These are phyloP conservation scores for Andrena cerasifolii DNA, from an alignment of 1,140 invertebrate species.

Conservation along the genomic window DNA sequence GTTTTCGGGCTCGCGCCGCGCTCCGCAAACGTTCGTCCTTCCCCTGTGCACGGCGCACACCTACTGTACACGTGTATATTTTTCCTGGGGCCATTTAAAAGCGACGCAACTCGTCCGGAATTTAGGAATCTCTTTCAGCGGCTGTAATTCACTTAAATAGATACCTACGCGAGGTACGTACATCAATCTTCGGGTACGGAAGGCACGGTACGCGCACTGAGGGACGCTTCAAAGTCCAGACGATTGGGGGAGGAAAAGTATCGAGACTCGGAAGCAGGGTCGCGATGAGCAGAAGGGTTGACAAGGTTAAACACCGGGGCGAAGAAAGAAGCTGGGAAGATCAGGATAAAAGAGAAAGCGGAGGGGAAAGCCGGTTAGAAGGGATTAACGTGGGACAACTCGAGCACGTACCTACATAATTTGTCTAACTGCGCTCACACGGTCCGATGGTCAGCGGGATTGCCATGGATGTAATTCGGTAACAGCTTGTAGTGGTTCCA, in stretches of 20 bases:
- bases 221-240: not conserved
- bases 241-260: not conserved
- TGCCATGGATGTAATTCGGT: constrained; percentile 70
- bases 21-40: no score
- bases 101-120: no score
- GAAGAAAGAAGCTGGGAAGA: not conserved
- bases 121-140: no score
- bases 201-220: no score
- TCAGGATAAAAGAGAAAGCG: not conserved
- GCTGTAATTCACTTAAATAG: no score
- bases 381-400: constrained; percentile 49
- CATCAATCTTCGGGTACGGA: no score
- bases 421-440: constrained; percentile 68
- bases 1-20: no score
- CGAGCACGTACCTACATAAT: constrained; percentile 69
- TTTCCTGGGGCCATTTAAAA: no score
- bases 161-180: no score
- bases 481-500: constrained; percentile 72
- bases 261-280: not conserved
- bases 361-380: not conserved
- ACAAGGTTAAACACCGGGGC: not conserved
- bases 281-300: not conserved
- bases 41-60: no score
- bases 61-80: no score
- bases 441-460: constrained; percentile 65